Conservation (phyloP, 2,888 invertebrate species). For the Agriopis aurantiaria region DNA sequence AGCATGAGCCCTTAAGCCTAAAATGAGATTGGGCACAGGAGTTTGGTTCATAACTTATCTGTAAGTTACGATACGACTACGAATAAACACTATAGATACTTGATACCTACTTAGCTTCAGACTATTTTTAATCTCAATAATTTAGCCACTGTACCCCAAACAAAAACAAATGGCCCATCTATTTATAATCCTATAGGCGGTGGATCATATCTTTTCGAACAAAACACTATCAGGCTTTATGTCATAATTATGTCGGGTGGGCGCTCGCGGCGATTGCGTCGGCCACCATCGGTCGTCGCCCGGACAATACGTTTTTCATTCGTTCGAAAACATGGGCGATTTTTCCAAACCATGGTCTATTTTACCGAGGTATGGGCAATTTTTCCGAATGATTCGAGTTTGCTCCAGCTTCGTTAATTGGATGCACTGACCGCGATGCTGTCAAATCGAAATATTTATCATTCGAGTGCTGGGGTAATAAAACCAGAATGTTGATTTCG, state of each 20-base stretch:
- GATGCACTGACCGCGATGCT: constrained; percentile 74
- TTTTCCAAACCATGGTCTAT: constrained; percentile 59
- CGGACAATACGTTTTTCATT: constrained; percentile 62
- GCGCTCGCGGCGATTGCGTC: constrained; percentile 43
- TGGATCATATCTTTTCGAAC: constrained; percentile 54
- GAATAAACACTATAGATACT: not conserved
- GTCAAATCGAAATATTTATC: constrained; percentile 72
- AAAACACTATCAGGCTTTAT: constrained; percentile 62
- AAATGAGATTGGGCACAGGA: not conserved
- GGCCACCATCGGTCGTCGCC: constrained; percentile 30
- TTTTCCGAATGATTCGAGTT: constrained; percentile 51
- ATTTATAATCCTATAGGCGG: constrained; percentile 35
- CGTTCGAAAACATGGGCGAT: constrained; percentile 58
- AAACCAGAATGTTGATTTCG: constrained; percentile 57
- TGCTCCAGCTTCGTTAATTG: constrained; percentile 72
- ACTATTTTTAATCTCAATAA: constrained; percentile 31
- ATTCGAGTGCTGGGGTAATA: constrained; percentile 64
- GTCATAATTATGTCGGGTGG: constrained; percentile 60
- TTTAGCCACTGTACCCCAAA: constrained; percentile 24
- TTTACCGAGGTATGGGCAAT: constrained; percentile 19
- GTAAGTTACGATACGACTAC: not conserved
- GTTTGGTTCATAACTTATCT: not conserved
- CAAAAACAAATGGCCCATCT: constrained; percentile 32
- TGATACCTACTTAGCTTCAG: not conserved
- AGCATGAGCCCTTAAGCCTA: not conserved